Percentiles rank a stretch among this genome's conserved stretches.
Evolutionary conservation across 2,113 vertebrate genomes (phyloP).

Genomic region (Pithys albifrons): DNA sequence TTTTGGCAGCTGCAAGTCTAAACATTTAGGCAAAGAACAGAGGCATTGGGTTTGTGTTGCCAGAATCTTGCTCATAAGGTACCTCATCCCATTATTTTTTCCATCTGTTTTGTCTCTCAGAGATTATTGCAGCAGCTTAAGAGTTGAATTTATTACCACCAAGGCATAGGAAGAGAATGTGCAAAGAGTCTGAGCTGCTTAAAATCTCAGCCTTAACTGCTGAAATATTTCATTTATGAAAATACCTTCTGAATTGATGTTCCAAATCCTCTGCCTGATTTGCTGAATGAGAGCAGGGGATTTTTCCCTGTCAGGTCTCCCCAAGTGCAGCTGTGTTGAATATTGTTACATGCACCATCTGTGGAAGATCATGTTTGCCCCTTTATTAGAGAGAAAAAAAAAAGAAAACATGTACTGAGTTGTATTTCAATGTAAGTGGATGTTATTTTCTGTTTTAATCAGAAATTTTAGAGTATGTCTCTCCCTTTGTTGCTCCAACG

Average conservation of each 20-base stretch:
- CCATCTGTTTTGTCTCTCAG: slow-evolving; percentile 34
- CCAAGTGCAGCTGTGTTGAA: background rate
- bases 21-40: slow-evolving; percentile 14
- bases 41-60: background rate
- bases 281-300: background rate
- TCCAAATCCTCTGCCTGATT: background rate
- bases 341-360: background rate
- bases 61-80: slow-evolving; percentile 15
- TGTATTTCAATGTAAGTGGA: background rate
- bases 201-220: background rate
- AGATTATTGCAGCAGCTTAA: slow-evolving; percentile 12
- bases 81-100: background rate
- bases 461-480: background rate
- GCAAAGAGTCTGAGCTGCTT: background rate
- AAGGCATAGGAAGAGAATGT: background rate
- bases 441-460: background rate
- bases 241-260: slow-evolving; percentile 8
- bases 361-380: background rate
- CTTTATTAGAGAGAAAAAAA: background rate
- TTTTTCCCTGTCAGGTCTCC: background rate
- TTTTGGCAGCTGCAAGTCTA: background rate
- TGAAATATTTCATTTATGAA: slow-evolving; percentile 25
- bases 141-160: slow-evolving; percentile 15
- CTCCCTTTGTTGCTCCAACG: no score
- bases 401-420: background rate